phyloP scores from a whole-genome alignment of 1,140 invertebrate species.

The Doryteuthis pealeii region DNA sequence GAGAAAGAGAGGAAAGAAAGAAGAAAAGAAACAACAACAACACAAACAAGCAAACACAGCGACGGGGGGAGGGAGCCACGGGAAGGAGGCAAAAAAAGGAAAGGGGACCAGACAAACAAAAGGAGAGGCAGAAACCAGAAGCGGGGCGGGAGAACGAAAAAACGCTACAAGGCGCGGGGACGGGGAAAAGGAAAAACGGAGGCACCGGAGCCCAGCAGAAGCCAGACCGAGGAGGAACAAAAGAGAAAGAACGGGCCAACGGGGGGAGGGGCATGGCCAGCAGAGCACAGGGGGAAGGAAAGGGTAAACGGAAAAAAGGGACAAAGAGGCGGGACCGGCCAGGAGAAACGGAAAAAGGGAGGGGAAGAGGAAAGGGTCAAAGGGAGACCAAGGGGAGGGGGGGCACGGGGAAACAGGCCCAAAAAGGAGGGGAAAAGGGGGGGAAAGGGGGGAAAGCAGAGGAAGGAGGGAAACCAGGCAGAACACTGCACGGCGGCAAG shows the following conservation, averaged over 20 bases:
- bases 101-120: neutral
- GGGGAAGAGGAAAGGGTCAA: too few relatives aligned
- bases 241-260: neutral
- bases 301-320: neutral
- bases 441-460: too few relatives aligned
- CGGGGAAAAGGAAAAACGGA: neutral
- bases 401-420: too few relatives aligned
- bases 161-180: neutral
- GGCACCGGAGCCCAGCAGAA: too few relatives aligned
- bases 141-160: neutral
- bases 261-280: neutral
- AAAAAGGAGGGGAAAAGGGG: too few relatives aligned
- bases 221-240: too few relatives aligned
- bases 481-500: too few relatives aligned
- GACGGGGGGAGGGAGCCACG: neutral
- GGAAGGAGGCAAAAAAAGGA: neutral
- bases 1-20: neutral
- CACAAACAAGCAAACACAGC: neutral
- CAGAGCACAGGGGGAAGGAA: neutral
- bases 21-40: neutral
- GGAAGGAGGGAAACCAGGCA: too few relatives aligned
- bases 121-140: neutral
- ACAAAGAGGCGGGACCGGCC: neutral
- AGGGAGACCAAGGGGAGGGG: too few relatives aligned
- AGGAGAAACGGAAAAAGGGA: too few relatives aligned